Conservation (phyloP, 2,888 invertebrate genomes). For the Esperia sulphurella region DNA sequence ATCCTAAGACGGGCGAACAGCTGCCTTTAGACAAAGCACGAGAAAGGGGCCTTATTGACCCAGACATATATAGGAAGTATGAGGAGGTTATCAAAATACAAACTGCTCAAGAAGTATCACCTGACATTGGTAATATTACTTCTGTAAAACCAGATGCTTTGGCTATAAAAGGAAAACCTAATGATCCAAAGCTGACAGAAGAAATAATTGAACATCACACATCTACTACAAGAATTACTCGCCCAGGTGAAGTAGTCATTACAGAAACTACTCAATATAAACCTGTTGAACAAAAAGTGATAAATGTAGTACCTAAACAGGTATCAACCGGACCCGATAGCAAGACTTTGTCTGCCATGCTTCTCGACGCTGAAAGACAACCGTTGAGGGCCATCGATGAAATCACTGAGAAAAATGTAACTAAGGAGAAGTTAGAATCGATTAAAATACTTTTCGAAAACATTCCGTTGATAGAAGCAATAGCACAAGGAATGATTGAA, state of each 20-base stretch:
- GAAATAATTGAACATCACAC: constrained; percentile 19
- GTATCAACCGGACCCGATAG: constrained; percentile 25
- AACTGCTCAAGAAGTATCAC: constrained; percentile 5
- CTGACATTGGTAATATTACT: constrained; percentile 7
- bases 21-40: constrained; percentile 86
- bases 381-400: constrained; percentile 68
- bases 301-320: constrained; percentile 3
- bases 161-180: neutral
- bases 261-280: constrained; percentile 32
- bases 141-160: constrained; percentile 3
- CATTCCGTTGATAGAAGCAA: constrained; percentile 81
- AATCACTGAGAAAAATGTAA: constrained; percentile 68
- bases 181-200: constrained; percentile 9
- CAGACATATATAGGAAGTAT: constrained; percentile 53
- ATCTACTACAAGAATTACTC: constrained; percentile 22
- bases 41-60: constrained; percentile 81
- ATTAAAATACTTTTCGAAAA: constrained; percentile 61
- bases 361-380: constrained; percentile 70
- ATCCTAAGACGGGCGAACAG: constrained; percentile 85
- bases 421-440: constrained; percentile 46
- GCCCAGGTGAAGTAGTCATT: constrained; percentile 24
- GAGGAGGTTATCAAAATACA: constrained; percentile 26
- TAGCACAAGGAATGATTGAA: constrained; percentile 82
- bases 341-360: constrained; percentile 55
- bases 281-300: constrained; percentile 26